Percentiles rank a stretch among this genome's conserved stretches.
Conservation (phyloP, 1,140 invertebrate species). For the Metopolophium dirhodum region DNA sequence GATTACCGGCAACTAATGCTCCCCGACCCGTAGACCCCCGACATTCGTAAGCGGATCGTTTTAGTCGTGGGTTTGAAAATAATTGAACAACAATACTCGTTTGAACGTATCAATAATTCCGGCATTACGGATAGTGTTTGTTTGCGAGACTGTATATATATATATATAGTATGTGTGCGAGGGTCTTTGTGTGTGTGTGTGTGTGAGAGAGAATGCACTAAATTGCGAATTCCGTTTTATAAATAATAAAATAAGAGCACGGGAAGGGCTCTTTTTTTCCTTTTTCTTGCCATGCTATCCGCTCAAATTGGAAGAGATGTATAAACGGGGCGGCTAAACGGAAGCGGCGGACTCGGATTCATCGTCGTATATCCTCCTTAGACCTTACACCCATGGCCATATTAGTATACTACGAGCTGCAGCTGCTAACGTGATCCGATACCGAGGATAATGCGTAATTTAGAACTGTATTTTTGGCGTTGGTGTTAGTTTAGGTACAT, state of each 20-base stretch:
- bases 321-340: background rate
- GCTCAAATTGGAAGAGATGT: background rate
- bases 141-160: too few species aligned
- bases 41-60: background rate
- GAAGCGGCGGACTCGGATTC: background rate
- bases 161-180: too few species aligned
- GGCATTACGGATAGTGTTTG: background rate
- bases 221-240: background rate
- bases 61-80: background rate
- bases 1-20: background rate
- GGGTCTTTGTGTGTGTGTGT: too few species aligned
- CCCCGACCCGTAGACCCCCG: too few species aligned
- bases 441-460: background rate
- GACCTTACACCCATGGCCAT: background rate
- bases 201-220: background rate
- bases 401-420: background rate
- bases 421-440: background rate
- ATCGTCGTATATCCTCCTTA: background rate
- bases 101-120: constrained; percentile 18
- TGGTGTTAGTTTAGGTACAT: background rate
- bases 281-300: background rate
- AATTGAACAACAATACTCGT: constrained; percentile 8
- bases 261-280: background rate
- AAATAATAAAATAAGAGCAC: background rate
- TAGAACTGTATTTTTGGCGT: background rate